Base-by-base conservation (phyloP, 1,140 invertebrate species). In the Drosophila repletoides region DNA sequence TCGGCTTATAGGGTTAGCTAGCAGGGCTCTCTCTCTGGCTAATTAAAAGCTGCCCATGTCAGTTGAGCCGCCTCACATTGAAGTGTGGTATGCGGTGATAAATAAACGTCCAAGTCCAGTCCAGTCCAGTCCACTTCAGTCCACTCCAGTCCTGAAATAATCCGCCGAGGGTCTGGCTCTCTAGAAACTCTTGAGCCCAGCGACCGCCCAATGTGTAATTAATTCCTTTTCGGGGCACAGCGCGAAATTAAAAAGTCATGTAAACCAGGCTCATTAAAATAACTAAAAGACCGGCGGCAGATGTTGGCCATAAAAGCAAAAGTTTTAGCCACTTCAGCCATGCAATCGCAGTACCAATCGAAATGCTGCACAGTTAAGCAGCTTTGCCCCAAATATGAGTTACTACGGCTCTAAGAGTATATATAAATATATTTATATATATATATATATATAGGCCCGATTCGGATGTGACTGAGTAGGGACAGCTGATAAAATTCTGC, bases 191-290 rank as follows among this genome's bases (percentile, higher is more conserved):
- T 58, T 63, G 77, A 81, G 67, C 65, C 43, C 45, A 17, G 53
- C 60, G 87, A 88, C 87, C 87, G 87, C 87, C 87, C 87, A 89
- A 83, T 70, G 80, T 75, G 87, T 89, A 89, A 89, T 89, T 89
- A 89, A 89, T 89, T 89, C 87, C 81, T 76, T 89, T 87, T 87
- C 74, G 77, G 64, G 61, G 73, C 67, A 43, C 84, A 84, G 76
- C 76, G 76, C 86, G 87, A 89, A 89, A 89, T 89, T 89, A 89
- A 89, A 89, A 89, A 89, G 87, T 89, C 87, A 89, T 89, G 87
- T 89, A 83, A 81, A 72, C 88, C 87, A 74, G 87, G 81, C 87
- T 89, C 80, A 89, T 89, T 89, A 89, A 89, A 89, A 89, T 89
- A 89, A 87, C 87, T 87, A 64, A 83, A 40, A 40, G 45, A 45